These are phyloP conservation scores for Notothenia coriiceps DNA, from an alignment of 2,113 vertebrate genomes.

Conservation along the genomic window DNA sequence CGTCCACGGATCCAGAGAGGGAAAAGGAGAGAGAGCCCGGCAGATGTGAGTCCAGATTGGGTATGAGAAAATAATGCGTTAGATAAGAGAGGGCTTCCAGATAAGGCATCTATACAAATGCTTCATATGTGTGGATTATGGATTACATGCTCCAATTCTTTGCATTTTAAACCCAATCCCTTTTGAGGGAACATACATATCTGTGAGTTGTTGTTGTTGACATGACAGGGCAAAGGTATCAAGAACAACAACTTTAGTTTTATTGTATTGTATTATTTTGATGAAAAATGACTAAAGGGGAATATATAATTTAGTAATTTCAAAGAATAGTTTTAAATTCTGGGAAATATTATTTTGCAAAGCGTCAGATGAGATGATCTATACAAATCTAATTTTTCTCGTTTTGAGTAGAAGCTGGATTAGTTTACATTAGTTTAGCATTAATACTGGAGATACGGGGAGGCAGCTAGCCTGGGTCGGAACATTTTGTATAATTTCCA, in stretches of 20 bases:
- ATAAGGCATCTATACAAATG: conserved; percentile 55
- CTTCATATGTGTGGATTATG: conserved; percentile 67
- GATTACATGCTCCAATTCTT: conserved; percentile 71
- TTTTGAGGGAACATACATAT: conserved; percentile 19
- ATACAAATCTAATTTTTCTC: neutral
- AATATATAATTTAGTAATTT: neutral
- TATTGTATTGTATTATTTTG: conserved; percentile 1
- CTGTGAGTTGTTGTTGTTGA: conserved; percentile 8
- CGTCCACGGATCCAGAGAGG: conserved; percentile 67
- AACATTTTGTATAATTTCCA: neutral
- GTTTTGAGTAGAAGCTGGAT: neutral
- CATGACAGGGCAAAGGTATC: neutral
- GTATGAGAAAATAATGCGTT: conserved; percentile 76
- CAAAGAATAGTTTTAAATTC: neutral
- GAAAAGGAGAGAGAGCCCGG: conserved; percentile 52
- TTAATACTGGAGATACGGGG: neutral
- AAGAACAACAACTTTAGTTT: conserved; percentile 12
- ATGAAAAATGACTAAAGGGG: neutral
- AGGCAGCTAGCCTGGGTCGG: neutral
- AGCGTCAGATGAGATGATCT: neutral
- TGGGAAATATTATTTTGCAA: neutral
- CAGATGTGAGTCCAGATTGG: conserved; percentile 64
- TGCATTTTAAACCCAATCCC: conserved; percentile 54
- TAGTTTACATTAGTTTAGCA: neutral
- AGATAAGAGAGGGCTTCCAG: conserved; percentile 40